phyloP scores from a whole-genome alignment of 2,797 vertebrate species.

The Hemitrygon akajei region DNA sequence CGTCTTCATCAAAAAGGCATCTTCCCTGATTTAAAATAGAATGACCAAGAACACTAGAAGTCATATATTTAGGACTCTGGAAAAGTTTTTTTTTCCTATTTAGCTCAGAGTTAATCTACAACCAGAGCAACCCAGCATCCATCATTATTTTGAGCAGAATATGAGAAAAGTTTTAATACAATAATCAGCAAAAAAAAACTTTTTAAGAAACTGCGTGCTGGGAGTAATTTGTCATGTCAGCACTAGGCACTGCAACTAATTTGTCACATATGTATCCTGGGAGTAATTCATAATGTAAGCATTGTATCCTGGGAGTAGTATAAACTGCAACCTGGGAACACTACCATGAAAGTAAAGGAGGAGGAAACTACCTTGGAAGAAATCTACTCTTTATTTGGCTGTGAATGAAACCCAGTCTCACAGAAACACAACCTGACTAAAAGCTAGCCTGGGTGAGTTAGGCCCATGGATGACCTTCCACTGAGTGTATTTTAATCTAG shows the following conservation, averaged over 20 bases:
- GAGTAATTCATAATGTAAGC: not conserved
- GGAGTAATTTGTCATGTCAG: not conserved
- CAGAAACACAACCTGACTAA: too few relatives aligned
- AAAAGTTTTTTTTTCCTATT: constrained; percentile 20
- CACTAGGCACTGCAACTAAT: not conserved
- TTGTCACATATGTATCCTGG: not conserved
- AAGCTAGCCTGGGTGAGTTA: too few relatives aligned
- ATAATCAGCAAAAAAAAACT: not conserved
- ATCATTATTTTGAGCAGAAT: not conserved
- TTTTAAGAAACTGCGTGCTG: not conserved
- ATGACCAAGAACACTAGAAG: not conserved
- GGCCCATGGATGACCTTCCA: too few relatives aligned
- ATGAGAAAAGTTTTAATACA: not conserved
- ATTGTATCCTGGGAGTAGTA: not conserved
- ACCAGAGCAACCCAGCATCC: not conserved
- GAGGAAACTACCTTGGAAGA: too few relatives aligned
- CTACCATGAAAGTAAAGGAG: too few relatives aligned
- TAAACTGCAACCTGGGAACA: not conserved
- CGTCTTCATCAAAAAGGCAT: not conserved
- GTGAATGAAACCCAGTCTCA: too few relatives aligned
- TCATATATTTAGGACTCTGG: not conserved
- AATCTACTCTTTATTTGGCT: too few relatives aligned
- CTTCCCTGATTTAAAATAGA: not conserved
- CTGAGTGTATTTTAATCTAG: too few relatives aligned
- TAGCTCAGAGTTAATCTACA: not conserved